A percentile compares a stretch with the other conserved stretches of the same genome.
These are phyloP conservation scores for Poicephalus meyeri DNA, from an alignment of 2,113 vertebrate genomes.

Conservation along the genomic window DNA sequence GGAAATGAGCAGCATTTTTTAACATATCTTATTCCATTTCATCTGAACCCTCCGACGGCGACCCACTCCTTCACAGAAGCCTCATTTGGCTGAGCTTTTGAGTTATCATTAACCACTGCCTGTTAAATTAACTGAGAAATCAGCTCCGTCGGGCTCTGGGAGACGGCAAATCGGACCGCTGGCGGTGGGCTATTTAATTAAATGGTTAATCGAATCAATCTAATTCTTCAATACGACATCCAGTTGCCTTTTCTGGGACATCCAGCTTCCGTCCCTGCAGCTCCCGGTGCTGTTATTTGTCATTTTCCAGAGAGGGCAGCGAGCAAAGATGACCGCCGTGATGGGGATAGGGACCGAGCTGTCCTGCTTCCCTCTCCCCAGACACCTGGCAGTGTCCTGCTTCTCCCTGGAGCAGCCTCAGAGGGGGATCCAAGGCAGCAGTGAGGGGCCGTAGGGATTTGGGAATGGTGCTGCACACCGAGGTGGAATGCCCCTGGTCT, in stretches of 20 bases:
- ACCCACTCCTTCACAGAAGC: neutral
- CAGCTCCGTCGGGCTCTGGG: neutral
- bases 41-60: neutral
- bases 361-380: neutral
- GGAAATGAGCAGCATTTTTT: neutral
- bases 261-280: neutral
- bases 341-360: neutral
- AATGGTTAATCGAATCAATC: conserved; percentile 40
- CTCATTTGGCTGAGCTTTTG: conserved; percentile 18
- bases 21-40: neutral
- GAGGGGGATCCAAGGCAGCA: neutral
- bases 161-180: neutral
- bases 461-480: neutral
- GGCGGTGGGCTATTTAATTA: conserved; percentile 11
- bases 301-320: neutral
- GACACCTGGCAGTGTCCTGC: rapidly evolving
- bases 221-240: neutral
- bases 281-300: neutral
- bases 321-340: neutral
- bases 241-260: neutral
- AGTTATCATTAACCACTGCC: conserved; percentile 40
- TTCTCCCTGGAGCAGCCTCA: neutral
- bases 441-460: neutral
- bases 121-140: conserved; percentile 55
- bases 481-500: neutral